Conservation (phyloP, 2,888 invertebrate genomes). For the Amphipoea oculea region DNA sequence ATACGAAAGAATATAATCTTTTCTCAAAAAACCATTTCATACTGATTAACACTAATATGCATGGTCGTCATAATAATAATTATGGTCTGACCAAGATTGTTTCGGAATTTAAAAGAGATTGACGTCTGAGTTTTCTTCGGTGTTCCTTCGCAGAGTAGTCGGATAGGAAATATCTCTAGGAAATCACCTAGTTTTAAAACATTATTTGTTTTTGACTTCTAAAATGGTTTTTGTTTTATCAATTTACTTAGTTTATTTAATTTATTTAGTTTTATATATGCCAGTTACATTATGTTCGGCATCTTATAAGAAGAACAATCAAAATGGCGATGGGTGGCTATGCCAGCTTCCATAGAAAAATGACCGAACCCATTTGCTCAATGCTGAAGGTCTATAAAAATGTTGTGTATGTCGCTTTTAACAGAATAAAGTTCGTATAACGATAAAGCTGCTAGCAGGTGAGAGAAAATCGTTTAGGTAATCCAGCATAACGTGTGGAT, state of each 20-base stretch:
- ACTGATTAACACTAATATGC: background rate
- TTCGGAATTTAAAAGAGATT: background rate
- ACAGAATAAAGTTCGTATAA: constrained; percentile 17
- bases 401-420: background rate
- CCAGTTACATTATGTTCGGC: background rate
- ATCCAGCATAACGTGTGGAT: constrained; percentile 35
- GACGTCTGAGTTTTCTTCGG: background rate
- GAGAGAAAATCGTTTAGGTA: constrained; percentile 45
- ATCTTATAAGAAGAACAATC: background rate
- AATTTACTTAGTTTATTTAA: too few relatives aligned
- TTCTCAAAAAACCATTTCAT: background rate
- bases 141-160: background rate
- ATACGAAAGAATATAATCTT: background rate
- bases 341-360: background rate
- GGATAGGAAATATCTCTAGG: background rate
- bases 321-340: background rate
- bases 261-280: too few relatives aligned
- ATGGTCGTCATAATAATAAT: background rate
- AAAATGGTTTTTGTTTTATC: background rate
- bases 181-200: background rate
- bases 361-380: background rate
- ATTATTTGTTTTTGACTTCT: background rate
- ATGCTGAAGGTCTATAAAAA: background rate
- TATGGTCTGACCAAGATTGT: background rate
- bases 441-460: constrained; percentile 19